phyloP scores from a whole-genome alignment of 2,113 vertebrate species.

The Callithrix jacchus region DNA sequence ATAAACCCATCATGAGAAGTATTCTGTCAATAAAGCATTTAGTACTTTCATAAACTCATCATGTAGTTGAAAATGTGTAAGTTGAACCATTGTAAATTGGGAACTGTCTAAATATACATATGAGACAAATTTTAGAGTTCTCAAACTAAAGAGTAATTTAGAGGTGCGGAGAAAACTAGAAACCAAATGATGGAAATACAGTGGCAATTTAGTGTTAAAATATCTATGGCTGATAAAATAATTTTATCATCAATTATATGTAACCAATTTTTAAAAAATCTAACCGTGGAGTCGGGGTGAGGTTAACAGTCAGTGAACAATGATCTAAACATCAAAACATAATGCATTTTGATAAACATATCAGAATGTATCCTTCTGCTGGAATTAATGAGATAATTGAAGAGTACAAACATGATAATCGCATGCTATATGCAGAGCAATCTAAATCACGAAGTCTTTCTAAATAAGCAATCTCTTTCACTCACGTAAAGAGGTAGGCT shows the following conservation, averaged over 20 bases:
- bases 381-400: neutral
- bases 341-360: neutral
- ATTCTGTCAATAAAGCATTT: neutral
- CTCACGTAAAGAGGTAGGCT: neutral
- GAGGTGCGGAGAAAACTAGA: neutral
- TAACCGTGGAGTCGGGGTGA: neutral
- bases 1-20: neutral
- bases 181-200: neutral
- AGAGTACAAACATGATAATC: neutral
- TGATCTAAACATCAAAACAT: neutral
- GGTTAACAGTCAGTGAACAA: neutral
- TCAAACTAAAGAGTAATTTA: neutral
- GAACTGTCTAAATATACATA: neutral
- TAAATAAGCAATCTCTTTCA: neutral
- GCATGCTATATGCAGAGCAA: neutral
- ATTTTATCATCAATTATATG: neutral
- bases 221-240: neutral
- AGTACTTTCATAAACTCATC: neutral
- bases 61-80: neutral
- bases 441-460: neutral
- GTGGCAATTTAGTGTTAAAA: neutral
- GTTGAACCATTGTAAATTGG: neutral
- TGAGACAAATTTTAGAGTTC: neutral
- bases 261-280: neutral
- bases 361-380: neutral